These are phyloP conservation scores for Drosophila lacertosa DNA, from an alignment of 1,140 invertebrate species.

Conservation along the genomic window DNA sequence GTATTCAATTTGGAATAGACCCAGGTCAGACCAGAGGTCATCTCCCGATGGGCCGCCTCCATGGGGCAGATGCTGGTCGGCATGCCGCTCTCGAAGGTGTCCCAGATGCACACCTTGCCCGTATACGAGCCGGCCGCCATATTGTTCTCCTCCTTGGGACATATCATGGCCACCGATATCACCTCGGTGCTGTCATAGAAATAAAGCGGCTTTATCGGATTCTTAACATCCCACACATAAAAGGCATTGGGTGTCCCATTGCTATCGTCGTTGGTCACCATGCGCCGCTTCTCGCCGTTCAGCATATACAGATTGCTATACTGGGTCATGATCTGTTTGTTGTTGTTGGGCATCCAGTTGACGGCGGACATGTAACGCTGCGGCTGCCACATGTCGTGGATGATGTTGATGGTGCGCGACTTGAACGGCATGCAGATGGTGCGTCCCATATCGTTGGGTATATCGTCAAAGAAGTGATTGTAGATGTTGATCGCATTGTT, in stretches of 20 bases:
- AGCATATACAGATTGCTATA: slow-evolving; percentile 85
- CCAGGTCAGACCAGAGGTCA: slow-evolving; percentile 89
- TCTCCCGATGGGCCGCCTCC: slow-evolving; percentile 89
- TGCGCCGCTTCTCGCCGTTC: not conserved
- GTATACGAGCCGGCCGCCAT: slow-evolving; percentile 92
- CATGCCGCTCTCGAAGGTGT: slow-evolving; percentile 87
- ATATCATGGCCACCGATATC: slow-evolving; percentile 91
- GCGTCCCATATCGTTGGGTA: slow-evolving; percentile 59
- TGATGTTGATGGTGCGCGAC: slow-evolving; percentile 56
- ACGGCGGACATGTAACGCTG: slow-evolving; percentile 89
- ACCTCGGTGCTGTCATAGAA: slow-evolving; percentile 88
- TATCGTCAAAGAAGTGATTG: slow-evolving; percentile 91
- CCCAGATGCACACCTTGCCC: slow-evolving; percentile 92
- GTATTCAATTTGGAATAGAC: slow-evolving; percentile 91
- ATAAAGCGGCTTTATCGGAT: slow-evolving; percentile 91
- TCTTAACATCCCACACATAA: slow-evolving; percentile 95
- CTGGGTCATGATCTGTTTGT: slow-evolving; percentile 90
- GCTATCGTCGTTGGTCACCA: slow-evolving; percentile 81
- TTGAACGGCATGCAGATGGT: slow-evolving; percentile 53
- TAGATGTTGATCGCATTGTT: slow-evolving; percentile 97
- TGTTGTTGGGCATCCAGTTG: slow-evolving; percentile 92
- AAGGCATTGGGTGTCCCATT: slow-evolving; percentile 84
- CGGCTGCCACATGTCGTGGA: slow-evolving; percentile 84
- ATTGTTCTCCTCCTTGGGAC: slow-evolving; percentile 92
- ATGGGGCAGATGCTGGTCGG: slow-evolving; percentile 85